phyloP scores from a whole-genome alignment of 2,888 invertebrate genomes.

The Heliconius aoede region DNA sequence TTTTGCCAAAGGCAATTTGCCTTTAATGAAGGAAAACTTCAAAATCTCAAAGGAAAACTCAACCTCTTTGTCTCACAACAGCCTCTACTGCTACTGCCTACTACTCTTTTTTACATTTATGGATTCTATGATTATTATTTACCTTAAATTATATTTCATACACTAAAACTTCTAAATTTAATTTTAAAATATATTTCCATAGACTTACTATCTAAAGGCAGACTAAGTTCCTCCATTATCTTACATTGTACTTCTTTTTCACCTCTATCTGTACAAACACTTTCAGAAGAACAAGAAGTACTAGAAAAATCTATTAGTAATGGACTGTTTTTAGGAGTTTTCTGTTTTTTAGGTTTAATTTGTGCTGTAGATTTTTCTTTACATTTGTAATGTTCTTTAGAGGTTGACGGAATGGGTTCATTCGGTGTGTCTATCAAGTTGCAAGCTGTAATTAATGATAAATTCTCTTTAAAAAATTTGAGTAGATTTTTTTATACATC shows the following conservation, averaged over 20 bases:
- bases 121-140: too few relatives aligned
- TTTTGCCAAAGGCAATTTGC: too few relatives aligned
- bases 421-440: slow-evolving; percentile 68
- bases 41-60: too few relatives aligned
- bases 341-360: slow-evolving; percentile 52
- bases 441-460: too few relatives aligned
- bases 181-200: neutral
- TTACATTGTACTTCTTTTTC: slow-evolving; percentile 60
- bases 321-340: slow-evolving; percentile 60
- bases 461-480: too few relatives aligned
- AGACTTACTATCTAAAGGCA: slow-evolving; percentile 57
- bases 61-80: too few relatives aligned
- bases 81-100: too few relatives aligned
- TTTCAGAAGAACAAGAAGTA: slow-evolving; percentile 67
- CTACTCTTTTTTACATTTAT: too few relatives aligned
- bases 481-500: neutral
- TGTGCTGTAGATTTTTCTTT: slow-evolving; percentile 55
- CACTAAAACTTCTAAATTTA: neutral
- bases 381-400: slow-evolving; percentile 60
- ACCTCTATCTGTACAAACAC: slow-evolving; percentile 55
- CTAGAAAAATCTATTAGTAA: slow-evolving; percentile 70
- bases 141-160: too few relatives aligned
- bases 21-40: too few relatives aligned
- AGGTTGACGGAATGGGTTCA: slow-evolving; percentile 66
- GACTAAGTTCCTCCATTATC: slow-evolving; percentile 49